Percentiles rank a stretch among this genome's conserved stretches.
These are phyloP conservation scores for Hypomesus transpacificus DNA, from an alignment of 2,113 vertebrate species.

Conservation along the genomic window DNA sequence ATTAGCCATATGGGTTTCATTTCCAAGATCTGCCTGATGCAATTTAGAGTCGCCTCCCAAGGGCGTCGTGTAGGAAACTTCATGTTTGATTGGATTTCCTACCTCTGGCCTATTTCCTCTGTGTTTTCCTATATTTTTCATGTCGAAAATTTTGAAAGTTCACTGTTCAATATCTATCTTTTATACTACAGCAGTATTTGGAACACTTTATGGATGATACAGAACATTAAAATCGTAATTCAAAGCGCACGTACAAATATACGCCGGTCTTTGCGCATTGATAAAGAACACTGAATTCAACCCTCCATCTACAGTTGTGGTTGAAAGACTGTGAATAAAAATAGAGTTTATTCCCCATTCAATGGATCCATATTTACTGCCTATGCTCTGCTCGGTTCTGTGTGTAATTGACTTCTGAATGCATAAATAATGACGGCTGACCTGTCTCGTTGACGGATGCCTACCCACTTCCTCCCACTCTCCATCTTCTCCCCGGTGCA, in stretches of 20 bases:
- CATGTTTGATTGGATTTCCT: slow-evolving; percentile 17
- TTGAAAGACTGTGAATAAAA: slow-evolving; percentile 21
- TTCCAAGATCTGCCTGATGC: slow-evolving; percentile 55
- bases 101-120: slow-evolving; percentile 3
- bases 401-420: slow-evolving; percentile 46
- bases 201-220: too few relatives aligned
- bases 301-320: slow-evolving; percentile 20
- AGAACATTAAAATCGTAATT: background rate
- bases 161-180: too few relatives aligned
- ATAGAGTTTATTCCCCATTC: slow-evolving; percentile 15
- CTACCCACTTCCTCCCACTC: background rate
- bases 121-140: slow-evolving; percentile 9
- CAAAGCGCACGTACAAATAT: background rate
- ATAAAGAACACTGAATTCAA: background rate
- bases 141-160: background rate
- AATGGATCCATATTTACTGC: slow-evolving; percentile 37
- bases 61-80: slow-evolving; percentile 3
- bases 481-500: background rate
- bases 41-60: slow-evolving; percentile 32
- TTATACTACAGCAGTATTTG: too few relatives aligned
- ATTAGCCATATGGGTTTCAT: slow-evolving; percentile 60
- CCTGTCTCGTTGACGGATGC: background rate
- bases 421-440: slow-evolving; percentile 47
- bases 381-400: slow-evolving; percentile 21
- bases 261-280: background rate